These are phyloP conservation scores for Chrysopilus asiliformis DNA, from an alignment of 2,888 invertebrate genomes.

Conservation along the genomic window DNA sequence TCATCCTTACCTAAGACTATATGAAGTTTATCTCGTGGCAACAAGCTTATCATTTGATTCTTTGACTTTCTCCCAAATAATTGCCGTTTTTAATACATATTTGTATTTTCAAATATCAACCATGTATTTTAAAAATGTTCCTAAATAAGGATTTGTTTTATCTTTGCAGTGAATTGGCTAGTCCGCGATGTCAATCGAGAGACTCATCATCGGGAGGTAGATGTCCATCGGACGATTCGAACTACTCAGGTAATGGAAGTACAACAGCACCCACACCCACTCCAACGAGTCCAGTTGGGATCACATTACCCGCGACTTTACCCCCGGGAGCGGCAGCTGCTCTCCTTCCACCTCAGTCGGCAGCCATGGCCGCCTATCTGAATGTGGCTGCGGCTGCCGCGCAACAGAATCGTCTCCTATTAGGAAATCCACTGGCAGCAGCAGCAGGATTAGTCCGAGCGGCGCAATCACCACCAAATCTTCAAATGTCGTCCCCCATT, in stretches of 20 bases:
- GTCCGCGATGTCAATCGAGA: slow-evolving; percentile 69
- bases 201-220: slow-evolving; percentile 62
- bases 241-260: slow-evolving; percentile 49
- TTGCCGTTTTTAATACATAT: too few relatives aligned
- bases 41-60: too few relatives aligned
- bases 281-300: slow-evolving; percentile 48
- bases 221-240: slow-evolving; percentile 66
- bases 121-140: too few relatives aligned
- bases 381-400: slow-evolving; percentile 59
- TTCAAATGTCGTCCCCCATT: slow-evolving; percentile 43
- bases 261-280: slow-evolving; percentile 41
- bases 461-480: slow-evolving; percentile 29
- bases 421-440: slow-evolving; percentile 60
- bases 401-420: slow-evolving; percentile 58
- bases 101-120: too few relatives aligned
- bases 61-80: too few relatives aligned
- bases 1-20: too few relatives aligned
- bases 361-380: slow-evolving; percentile 69
- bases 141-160: too few relatives aligned
- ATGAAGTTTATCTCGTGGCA: too few relatives aligned
- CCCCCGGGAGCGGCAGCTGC: slow-evolving; percentile 51
- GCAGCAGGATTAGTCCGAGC: slow-evolving; percentile 47
- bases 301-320: slow-evolving; percentile 51
- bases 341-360: slow-evolving; percentile 62
- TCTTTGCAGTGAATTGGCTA: slow-evolving; percentile 57